Percentiles rank a stretch among this genome's conserved stretches.
phyloP scores from a whole-genome alignment of 2,113 vertebrate species.

The Fukomys damarensis region DNA sequence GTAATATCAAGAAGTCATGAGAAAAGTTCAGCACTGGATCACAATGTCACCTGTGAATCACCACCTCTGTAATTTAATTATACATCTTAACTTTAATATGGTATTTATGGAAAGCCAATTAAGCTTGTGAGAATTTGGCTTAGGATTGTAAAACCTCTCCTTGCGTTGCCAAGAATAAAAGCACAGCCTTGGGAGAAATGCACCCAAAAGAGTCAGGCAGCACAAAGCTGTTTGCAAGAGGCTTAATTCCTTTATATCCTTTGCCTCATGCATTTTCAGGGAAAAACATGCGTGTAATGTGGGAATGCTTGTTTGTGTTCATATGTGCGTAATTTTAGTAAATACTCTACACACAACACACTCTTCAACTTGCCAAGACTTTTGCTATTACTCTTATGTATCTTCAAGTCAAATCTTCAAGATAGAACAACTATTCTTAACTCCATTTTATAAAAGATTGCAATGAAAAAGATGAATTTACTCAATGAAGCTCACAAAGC shows the following conservation, averaged over 20 bases:
- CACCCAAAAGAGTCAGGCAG: neutral
- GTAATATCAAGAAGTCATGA: slow-evolving; percentile 19
- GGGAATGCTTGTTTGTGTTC: too few species aligned
- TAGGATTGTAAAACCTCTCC: neutral
- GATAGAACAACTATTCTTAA: neutral
- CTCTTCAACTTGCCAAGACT: neutral
- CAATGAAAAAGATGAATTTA: neutral
- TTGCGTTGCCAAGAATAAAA: neutral
- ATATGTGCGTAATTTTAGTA: neutral
- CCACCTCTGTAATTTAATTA: slow-evolving; percentile 39
- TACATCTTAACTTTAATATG: slow-evolving; percentile 16
- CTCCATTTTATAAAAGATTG: neutral
- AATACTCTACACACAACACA: neutral
- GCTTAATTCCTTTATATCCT: neutral
- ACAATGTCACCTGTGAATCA: neutral
- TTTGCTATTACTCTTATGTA: neutral
- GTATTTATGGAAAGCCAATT: neutral
- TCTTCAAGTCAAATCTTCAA: neutral
- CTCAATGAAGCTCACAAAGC: neutral
- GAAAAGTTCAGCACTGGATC: neutral
- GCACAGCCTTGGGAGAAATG: neutral
- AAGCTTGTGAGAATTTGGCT: slow-evolving; percentile 8
- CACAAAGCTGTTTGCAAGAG: neutral
- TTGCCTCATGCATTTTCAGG: neutral
- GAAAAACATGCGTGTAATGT: neutral